Evolutionary conservation across 2,113 vertebrate species (phyloP).

Genomic region (Xyliphius kryptos): DNA sequence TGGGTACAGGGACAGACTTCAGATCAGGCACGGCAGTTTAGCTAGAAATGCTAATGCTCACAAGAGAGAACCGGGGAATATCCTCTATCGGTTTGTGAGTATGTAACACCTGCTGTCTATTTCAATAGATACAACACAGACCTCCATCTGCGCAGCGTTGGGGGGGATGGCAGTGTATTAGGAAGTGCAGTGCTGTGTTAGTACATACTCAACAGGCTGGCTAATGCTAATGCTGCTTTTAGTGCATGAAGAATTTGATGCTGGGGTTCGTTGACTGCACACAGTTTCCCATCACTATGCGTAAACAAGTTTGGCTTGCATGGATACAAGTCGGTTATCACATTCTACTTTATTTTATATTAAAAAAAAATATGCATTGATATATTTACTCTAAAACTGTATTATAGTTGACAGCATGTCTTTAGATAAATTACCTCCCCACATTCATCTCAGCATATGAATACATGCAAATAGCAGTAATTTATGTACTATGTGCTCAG

Average conservation of each 20-base stretch:
- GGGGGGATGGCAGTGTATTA: constrained; percentile 26
- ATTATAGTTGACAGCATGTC: too few species aligned
- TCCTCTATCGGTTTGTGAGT: constrained; percentile 37
- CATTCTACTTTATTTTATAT: background rate
- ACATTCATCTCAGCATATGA: too few species aligned
- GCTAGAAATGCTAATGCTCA: constrained; percentile 37
- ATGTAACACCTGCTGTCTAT: constrained; percentile 20
- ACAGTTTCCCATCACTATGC: background rate
- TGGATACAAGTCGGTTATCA: background rate
- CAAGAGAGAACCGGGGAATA: constrained; percentile 28
- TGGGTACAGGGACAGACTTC: background rate
- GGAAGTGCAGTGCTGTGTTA: constrained; percentile 21
- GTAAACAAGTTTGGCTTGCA: background rate
- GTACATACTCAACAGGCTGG: constrained; percentile 2
- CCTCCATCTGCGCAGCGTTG: background rate
- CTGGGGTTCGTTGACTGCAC: background rate
- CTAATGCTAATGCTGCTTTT: constrained; percentile 13
- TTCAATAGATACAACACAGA: background rate
- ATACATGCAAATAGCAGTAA: too few species aligned
- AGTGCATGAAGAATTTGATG: background rate
- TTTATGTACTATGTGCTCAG: too few species aligned
- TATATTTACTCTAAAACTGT: too few species aligned
- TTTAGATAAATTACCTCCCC: too few species aligned
- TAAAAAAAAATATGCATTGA: too few species aligned
- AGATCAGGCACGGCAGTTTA: constrained; percentile 3